Conservation (phyloP, 2,888 invertebrate species). For the Apoda limacodes region DNA sequence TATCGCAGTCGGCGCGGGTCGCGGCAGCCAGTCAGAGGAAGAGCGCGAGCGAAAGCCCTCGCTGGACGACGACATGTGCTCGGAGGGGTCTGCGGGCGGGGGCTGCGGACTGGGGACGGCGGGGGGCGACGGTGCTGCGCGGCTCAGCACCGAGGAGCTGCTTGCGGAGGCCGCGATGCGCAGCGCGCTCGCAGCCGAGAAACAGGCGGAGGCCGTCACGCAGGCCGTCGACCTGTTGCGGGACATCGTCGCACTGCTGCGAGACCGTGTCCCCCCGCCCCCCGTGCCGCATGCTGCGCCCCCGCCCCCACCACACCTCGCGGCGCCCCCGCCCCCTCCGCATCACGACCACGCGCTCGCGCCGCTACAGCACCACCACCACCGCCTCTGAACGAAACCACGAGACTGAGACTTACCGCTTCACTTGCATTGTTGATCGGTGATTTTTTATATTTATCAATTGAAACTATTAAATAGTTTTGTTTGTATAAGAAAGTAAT, state of each 20-base stretch:
- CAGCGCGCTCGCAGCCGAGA: conserved; percentile 55
- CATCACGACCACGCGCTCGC: conserved; percentile 32
- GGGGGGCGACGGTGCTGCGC: conserved; percentile 23
- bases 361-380: conserved; percentile 24
- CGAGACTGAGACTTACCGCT: too few relatives aligned
- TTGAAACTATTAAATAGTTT: not conserved
- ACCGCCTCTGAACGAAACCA: conserved; percentile 20
- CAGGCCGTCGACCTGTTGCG: conserved; percentile 40
- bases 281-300: conserved; percentile 26
- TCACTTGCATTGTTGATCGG: not conserved
- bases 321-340: conserved; percentile 14
- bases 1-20: conserved; percentile 16
- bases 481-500: too few relatives aligned
- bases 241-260: conserved; percentile 57
- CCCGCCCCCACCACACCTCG: conserved; percentile 8
- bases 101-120: conserved; percentile 24
- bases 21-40: conserved; percentile 38
- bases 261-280: conserved; percentile 69
- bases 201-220: conserved; percentile 51
- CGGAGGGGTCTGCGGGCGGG: conserved; percentile 34
- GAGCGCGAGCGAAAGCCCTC: conserved; percentile 46
- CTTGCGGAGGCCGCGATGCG: conserved; percentile 61
- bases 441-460: not conserved
- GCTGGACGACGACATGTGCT: conserved; percentile 50
- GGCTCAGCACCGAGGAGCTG: conserved; percentile 48